Evolutionary conservation across 2,113 vertebrate genomes (phyloP).

Genomic region (Galemys pyrenaicus): DNA sequence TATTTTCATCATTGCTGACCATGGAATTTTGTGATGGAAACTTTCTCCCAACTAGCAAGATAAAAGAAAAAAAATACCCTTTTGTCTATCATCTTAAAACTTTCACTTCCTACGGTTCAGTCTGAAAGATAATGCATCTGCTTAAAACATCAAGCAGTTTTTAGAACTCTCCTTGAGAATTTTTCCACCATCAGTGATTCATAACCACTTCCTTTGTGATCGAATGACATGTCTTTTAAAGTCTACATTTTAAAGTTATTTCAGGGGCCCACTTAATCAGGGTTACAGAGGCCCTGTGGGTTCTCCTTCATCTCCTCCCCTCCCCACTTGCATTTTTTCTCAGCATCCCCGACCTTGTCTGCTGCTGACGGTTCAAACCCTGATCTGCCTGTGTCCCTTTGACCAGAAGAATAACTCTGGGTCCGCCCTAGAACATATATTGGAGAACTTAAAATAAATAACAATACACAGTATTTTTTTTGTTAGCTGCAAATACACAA

Average conservation of each 20-base stretch:
- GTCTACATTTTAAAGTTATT: constrained; percentile 77
- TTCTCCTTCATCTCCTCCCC: constrained; percentile 51
- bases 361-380: neutral
- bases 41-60: constrained; percentile 51
- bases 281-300: constrained; percentile 44
- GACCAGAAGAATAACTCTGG: neutral
- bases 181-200: constrained; percentile 69
- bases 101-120: constrained; percentile 72
- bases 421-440: neutral
- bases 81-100: constrained; percentile 74
- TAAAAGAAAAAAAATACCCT: constrained; percentile 76
- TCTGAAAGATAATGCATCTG: constrained; percentile 72
- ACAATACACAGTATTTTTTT: neutral
- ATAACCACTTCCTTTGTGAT: constrained; percentile 63
- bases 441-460: constrained; percentile 9
- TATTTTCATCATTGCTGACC: constrained; percentile 62
- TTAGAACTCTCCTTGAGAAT: constrained; percentile 80
- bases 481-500: neutral
- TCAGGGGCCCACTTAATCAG: constrained; percentile 74
- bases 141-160: constrained; percentile 79
- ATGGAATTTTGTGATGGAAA: constrained; percentile 68
- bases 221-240: constrained; percentile 72
- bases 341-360: neutral
- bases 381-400: neutral
- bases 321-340: constrained; percentile 31